Evolutionary conservation across 2,113 vertebrate species (phyloP).

Genomic region (Tonatia bakeri): DNA sequence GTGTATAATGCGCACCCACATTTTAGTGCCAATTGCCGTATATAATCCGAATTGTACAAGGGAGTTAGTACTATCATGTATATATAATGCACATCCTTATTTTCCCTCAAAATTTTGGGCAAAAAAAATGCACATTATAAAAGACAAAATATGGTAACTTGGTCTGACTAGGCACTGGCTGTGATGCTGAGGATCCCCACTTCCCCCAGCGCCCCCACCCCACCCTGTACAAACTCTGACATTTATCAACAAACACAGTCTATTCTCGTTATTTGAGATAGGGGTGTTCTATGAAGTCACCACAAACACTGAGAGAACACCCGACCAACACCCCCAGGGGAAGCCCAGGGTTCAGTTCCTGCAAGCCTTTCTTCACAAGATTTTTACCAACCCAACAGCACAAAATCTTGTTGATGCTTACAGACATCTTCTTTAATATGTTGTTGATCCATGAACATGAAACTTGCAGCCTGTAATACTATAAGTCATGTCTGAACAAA

Average conservation of each 20-base stretch:
- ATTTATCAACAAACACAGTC: background rate
- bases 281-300: background rate
- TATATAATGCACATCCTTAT: no score
- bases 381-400: background rate
- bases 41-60: no score
- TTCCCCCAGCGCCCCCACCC: rapidly evolving
- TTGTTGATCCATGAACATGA: background rate
- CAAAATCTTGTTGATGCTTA: background rate
- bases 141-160: background rate
- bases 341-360: background rate
- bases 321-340: background rate
- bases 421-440: background rate
- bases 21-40: no score
- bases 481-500: background rate
- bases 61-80: no score
- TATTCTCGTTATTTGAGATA: background rate
- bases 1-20: no score
- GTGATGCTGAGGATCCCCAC: background rate
- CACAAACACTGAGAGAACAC: background rate
- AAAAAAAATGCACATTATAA: no score
- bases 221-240: background rate
- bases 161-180: background rate
- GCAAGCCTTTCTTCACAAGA: background rate
- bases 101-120: no score
- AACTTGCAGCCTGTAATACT: background rate